Evolutionary conservation across 2,797 vertebrate genomes (phyloP).

Genomic region (Falco biarmicus): DNA sequence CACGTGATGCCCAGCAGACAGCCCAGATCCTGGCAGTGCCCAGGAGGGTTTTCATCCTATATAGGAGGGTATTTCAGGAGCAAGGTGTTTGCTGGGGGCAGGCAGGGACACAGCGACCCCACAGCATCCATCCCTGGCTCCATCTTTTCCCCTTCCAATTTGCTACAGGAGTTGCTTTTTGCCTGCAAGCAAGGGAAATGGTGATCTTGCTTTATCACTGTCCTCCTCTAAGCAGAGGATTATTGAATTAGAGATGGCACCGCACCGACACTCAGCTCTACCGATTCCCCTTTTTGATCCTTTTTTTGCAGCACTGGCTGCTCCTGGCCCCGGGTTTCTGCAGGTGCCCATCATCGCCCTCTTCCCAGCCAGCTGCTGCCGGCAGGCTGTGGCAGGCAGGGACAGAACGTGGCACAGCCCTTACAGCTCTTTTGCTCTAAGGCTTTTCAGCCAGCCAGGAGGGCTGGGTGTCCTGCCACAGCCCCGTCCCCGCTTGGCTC

Average conservation of each 20-base stretch:
- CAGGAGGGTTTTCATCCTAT: neutral
- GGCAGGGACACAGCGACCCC: rapidly evolving
- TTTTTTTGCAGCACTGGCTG: neutral
- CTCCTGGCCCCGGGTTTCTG: neutral
- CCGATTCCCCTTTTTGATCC: neutral
- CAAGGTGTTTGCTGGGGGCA: neutral
- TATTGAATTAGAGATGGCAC: neutral
- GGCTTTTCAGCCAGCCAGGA: neutral
- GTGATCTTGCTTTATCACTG: neutral
- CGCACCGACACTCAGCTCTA: rapidly evolving
- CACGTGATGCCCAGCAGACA: neutral
- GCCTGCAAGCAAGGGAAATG: neutral
- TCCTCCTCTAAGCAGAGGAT: neutral
- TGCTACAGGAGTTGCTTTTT: neutral
- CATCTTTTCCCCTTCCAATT: neutral
- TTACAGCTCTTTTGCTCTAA: neutral
- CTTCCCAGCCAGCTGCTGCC: rapidly evolving
- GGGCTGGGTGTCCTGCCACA: neutral
- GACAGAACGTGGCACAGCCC: neutral
- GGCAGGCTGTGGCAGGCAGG: neutral
- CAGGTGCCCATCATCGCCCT: neutral
- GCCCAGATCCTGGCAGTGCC: neutral
- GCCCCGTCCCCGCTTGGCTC: rapidly evolving
- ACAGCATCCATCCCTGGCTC: neutral
- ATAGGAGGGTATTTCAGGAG: neutral